Base-by-base conservation (phyloP, 2,888 invertebrate genomes). In the Eristalinus sepulchralis region DNA sequence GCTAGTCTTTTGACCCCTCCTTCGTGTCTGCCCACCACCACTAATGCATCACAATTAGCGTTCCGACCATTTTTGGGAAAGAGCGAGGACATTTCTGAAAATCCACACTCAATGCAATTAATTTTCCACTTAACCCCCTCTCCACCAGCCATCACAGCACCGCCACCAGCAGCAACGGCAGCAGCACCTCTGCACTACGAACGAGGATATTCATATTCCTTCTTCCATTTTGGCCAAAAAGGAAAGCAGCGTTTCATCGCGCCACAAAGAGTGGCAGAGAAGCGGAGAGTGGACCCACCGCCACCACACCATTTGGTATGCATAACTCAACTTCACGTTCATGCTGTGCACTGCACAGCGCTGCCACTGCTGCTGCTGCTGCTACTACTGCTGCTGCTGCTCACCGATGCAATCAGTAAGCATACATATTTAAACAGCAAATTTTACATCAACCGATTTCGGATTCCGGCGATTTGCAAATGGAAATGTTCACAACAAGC, bases 401-500 rank as follows among this genome's bases (percentile, higher is more conserved):
- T 86, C 83, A 86, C 79, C 86, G 86, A 86, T 83, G 83, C 86
- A 86, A 86, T 86, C 86, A 86, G 86, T 86, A 83, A 86, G 86
- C 86, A 86, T 86, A 86, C 86, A 86, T 86, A 86, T 86, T 86
- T 86, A 86, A 86, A 86, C 83, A 86, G 86, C 86, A 86, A 82
- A 86, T 83, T 86, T 86, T 86, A 86, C 86, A 86, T 86, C 86
- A 83, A 86, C 78, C 86, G 83, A 86, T 86, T 86, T 83, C 73
- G 86, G 86, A 86, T 86, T 86, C 86, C 83, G 86, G 83, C 86
- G 86, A 86, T 86, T 86, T 86, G 86, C 86, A 86, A 86, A 86
- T 86, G 86, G 86, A 86, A 86, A 86, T 86, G 86, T 86, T 86
- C 86, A 86, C 86, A 86, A 86, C 86, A 83, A 83, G 86, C 71